phyloP scores from a whole-genome alignment of 2,888 invertebrate species.

The Agrotis ipsilon region DNA sequence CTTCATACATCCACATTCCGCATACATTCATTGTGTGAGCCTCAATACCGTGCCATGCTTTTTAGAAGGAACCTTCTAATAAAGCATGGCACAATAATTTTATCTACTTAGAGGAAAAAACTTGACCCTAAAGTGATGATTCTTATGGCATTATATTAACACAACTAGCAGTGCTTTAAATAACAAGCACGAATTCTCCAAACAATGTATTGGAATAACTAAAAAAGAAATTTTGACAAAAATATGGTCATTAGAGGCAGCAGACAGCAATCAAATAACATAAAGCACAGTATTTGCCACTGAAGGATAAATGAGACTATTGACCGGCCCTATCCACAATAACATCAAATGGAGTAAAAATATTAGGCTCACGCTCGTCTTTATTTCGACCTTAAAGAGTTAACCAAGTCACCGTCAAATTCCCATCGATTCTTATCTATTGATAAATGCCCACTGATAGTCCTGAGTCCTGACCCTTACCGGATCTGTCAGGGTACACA shows the following conservation, averaged over 20 bases:
- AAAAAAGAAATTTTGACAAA: neutral
- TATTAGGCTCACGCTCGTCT: slow-evolving; percentile 46
- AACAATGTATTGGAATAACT: neutral
- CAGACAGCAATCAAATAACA: neutral
- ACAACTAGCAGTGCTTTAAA: neutral
- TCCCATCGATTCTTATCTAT: slow-evolving; percentile 47
- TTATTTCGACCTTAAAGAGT: slow-evolving; percentile 43
- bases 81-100: too few species aligned
- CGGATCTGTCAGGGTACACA: slow-evolving; percentile 24
- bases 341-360: slow-evolving; percentile 19
- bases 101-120: too few species aligned
- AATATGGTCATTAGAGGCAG: neutral
- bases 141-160: neutral
- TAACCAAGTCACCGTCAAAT: slow-evolving; percentile 38
- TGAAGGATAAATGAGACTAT: neutral
- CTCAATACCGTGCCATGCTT: too few species aligned
- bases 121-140: neutral
- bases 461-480: slow-evolving; percentile 34
- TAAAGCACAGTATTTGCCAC: neutral
- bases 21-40: too few species aligned
- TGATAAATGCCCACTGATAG: slow-evolving; percentile 18
- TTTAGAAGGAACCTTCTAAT: too few species aligned
- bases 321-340: neutral
- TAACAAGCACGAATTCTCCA: neutral
- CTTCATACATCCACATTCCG: too few species aligned